Base-by-base conservation (phyloP, 92 coral and sea anemone genomes). In the Muricea muricata region DNA sequence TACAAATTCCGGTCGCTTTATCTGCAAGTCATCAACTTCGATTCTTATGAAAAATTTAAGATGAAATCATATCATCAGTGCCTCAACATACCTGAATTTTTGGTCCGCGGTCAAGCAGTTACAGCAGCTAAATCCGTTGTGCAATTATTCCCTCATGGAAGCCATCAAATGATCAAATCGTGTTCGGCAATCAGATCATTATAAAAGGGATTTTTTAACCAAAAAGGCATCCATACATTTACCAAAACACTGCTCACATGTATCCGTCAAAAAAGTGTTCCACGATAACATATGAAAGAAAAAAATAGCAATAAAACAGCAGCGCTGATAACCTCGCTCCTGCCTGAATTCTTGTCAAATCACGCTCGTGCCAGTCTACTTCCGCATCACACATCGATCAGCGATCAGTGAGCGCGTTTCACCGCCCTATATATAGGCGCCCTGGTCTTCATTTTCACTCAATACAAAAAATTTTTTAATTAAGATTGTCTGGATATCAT, bases 341-440 rank as follows among this genome's bases (percentile, higher is more conserved):
- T 52, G 2, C 18, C 7, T 17, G 23, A 52, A 3, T 60, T 60
- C 26, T 54, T 0, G 18, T 30, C 23, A 78, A 52, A 47, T 21
- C 83, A 78, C 70, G 81, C 81, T 75, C 65, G 81, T 46, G 81
- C 66, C 81, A 75, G 67, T 46, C 81, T 20, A 1, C 42, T 75
- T 75, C 81, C 66, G 81, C 81, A 75, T 75, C 66, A 75, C 81
- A 75, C 81, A 47, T 75, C 79, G 81, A 75, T 75, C 81, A 75
- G 81, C 65, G 65, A 40, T 24, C 12, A 11, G 13, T 45, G 18
- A 46, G 39, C n/a, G 5, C 81, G 81, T 75, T 75, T 63, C 81
- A 40, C 26, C 78, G 60, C 60, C 60, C 60, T 18, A 18, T 52
- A 52, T 52, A 52, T 52, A 52, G 20, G 60, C 60, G 60, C 60